Evolutionary conservation across 2,113 vertebrate genomes (phyloP).

Genomic region (Parus major): DNA sequence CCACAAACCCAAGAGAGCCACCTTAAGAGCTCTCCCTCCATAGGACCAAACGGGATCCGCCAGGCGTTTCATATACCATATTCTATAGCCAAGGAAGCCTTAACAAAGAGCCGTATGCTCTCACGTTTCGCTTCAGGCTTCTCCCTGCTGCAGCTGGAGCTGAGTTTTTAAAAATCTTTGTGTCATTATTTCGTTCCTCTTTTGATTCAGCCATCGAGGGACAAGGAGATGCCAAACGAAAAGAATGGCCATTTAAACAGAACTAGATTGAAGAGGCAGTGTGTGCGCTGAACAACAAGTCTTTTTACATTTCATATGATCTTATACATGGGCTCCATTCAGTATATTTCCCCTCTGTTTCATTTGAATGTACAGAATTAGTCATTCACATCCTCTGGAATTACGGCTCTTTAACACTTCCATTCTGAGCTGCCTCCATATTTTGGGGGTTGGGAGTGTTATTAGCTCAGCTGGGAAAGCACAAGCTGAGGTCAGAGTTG

Average conservation of each 20-base stretch:
- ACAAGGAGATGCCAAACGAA: slow-evolving; percentile 69
- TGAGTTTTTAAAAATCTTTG: slow-evolving; percentile 71
- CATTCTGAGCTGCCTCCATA: slow-evolving; percentile 64
- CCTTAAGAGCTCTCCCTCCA: slow-evolving; percentile 69
- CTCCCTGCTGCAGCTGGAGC: slow-evolving; percentile 72
- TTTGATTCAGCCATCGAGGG: slow-evolving; percentile 70
- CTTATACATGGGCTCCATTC: slow-evolving; percentile 73
- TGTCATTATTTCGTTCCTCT: slow-evolving; percentile 70
- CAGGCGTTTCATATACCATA: slow-evolving; percentile 71
- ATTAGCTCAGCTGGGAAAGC: slow-evolving; percentile 58
- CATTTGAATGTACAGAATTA: slow-evolving; percentile 70
- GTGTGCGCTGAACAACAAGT: slow-evolving; percentile 66
- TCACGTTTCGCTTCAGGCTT: slow-evolving; percentile 69
- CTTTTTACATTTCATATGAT: slow-evolving; percentile 75
- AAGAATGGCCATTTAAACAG: slow-evolving; percentile 75
- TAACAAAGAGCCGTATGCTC: slow-evolving; percentile 70
- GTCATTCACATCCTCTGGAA: slow-evolving; percentile 69
- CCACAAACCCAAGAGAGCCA: slow-evolving; percentile 56
- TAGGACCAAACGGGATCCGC: slow-evolving; percentile 60
- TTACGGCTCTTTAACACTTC: slow-evolving; percentile 66
- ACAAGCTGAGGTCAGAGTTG: slow-evolving; percentile 46
- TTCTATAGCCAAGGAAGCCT: slow-evolving; percentile 74
- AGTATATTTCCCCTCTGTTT: slow-evolving; percentile 70
- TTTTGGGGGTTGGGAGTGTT: slow-evolving; percentile 53
- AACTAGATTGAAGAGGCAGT: slow-evolving; percentile 70